Conservation (phyloP, 2,113 vertebrate genomes). For the Nycticorax nycticorax region DNA sequence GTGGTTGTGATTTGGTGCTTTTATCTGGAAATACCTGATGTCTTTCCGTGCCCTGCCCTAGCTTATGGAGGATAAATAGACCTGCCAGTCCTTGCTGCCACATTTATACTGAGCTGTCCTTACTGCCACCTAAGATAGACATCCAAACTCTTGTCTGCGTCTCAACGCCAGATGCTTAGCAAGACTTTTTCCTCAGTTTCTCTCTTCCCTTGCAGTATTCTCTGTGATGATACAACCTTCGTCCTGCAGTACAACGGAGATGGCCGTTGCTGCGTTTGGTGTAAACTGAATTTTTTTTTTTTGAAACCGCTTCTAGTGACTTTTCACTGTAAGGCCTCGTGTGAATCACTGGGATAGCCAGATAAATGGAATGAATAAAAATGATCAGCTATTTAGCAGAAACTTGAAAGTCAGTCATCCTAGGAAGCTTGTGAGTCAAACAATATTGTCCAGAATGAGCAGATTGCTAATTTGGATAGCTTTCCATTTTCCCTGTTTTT, state of each 20-base stretch:
- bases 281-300: background rate
- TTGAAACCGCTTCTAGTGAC: background rate
- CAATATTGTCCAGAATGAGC: conserved; percentile 51
- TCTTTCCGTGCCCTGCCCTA: background rate
- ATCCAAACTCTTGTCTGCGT: fast-evolving
- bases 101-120: background rate
- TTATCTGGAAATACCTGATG: background rate
- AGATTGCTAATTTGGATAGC: conserved; percentile 60
- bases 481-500: conserved; percentile 52
- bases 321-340: background rate
- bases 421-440: conserved; percentile 45
- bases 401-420: conserved; percentile 52
- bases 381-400: conserved; percentile 48
- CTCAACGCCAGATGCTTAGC: background rate
- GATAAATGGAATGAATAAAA: conserved; percentile 4
- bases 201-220: background rate
- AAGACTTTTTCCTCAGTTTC: background rate
- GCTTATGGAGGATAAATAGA: background rate
- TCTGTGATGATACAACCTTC: background rate
- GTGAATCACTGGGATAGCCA: background rate
- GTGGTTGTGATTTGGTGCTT: background rate
- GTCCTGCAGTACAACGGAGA: background rate
- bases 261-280: background rate
- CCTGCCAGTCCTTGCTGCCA: background rate
- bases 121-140: background rate